phyloP scores from a whole-genome alignment of 2,797 vertebrate genomes.

The Helostoma temminkii region DNA sequence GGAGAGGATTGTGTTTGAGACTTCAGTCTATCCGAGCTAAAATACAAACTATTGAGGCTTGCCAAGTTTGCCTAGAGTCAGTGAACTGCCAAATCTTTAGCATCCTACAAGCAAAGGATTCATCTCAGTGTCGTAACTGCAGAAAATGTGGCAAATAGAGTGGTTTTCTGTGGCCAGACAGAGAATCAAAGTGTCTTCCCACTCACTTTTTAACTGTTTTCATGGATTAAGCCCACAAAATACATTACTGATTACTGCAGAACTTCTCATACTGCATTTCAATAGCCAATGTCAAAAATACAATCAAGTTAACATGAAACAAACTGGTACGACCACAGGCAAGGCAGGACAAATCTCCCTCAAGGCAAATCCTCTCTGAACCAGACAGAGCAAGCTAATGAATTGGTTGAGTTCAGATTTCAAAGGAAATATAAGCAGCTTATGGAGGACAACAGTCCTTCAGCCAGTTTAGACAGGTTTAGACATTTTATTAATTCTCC shows the following conservation, averaged over 20 bases:
- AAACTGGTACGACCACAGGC: conserved; percentile 25
- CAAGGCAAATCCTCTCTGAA: conserved; percentile 48
- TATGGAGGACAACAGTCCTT: conserved; percentile 56
- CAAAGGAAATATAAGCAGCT: conserved; percentile 69
- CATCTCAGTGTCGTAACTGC: conserved; percentile 64
- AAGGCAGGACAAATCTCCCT: conserved; percentile 33
- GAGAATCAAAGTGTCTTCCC: conserved; percentile 71
- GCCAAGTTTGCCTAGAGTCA: conserved; percentile 72
- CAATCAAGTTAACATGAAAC: conserved; percentile 48
- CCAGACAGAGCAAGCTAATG: conserved; percentile 62
- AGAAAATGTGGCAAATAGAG: conserved; percentile 61
- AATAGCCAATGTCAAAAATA: conserved; percentile 43
- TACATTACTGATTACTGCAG: conserved; percentile 55
- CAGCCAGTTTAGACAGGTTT: conserved; percentile 57
- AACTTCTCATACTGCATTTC: conserved; percentile 19
- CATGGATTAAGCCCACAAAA: conserved; percentile 54
- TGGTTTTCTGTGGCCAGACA: conserved; percentile 75
- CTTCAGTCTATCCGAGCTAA: conserved; percentile 53
- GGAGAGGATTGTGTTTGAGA: conserved; percentile 46
- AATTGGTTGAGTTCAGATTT: conserved; percentile 64
- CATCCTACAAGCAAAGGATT: conserved; percentile 69
- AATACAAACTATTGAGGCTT: conserved; percentile 58
- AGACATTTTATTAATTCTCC: conserved; percentile 48
- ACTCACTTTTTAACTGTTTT: conserved; percentile 67
- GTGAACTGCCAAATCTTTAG: conserved; percentile 69